Evolutionary conservation across 2,888 invertebrate genomes (phyloP).

Genomic region (Philhelius pedissequus): DNA sequence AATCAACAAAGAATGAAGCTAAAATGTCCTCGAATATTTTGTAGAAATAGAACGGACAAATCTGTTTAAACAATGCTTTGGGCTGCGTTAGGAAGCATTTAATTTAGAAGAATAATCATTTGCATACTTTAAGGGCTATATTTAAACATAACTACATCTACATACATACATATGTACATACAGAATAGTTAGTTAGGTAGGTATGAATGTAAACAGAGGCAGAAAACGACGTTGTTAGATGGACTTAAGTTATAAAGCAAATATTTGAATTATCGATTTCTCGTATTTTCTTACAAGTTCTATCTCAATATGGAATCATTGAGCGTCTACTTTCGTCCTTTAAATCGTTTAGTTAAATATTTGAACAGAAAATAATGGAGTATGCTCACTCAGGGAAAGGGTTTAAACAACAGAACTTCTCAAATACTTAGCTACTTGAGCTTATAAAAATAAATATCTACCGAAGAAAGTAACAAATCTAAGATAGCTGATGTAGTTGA

Average conservation of each 20-base stretch:
- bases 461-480: background rate
- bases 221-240: background rate
- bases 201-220: too few species aligned
- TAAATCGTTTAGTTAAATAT: constrained; percentile 15
- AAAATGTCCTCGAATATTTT: constrained; percentile 30
- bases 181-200: too few species aligned
- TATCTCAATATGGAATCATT: background rate
- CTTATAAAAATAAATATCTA: background rate
- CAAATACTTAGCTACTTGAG: background rate
- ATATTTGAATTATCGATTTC: constrained; percentile 21
- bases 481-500: too few species aligned
- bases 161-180: too few species aligned
- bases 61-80: constrained; percentile 43
- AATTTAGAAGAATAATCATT: constrained; percentile 43
- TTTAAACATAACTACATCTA: too few species aligned
- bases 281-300: background rate
- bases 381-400: background rate
- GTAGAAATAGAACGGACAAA: constrained; percentile 26
- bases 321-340: background rate
- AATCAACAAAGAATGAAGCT: constrained; percentile 1
- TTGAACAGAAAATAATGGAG: constrained; percentile 1
- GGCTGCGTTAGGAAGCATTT: constrained; percentile 36
- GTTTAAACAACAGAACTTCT: background rate
- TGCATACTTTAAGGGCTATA: constrained; percentile 19
- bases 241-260: background rate